Conservation (phyloP, 1,140 invertebrate genomes). For the Pseudomyrmex sp. region DNA sequence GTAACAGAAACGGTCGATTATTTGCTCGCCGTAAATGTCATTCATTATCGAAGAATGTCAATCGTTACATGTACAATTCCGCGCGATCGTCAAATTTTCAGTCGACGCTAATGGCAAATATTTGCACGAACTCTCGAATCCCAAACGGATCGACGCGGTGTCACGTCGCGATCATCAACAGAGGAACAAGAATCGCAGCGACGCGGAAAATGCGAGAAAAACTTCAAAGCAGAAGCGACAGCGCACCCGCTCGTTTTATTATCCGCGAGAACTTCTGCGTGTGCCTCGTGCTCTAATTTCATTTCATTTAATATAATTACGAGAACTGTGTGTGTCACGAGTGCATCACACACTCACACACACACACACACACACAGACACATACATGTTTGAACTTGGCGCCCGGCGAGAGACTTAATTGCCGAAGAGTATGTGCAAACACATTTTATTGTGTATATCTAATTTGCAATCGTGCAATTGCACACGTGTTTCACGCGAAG, state of each 20-base stretch:
- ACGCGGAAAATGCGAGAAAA: slow-evolving; percentile 46
- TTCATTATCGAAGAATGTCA: slow-evolving; percentile 11
- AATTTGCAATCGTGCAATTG: slow-evolving; percentile 45
- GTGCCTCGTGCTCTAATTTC: slow-evolving; percentile 33
- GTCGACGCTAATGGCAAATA: slow-evolving; percentile 48
- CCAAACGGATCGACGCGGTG: slow-evolving; percentile 31
- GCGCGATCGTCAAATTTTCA: slow-evolving; percentile 49
- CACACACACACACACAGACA: too few species aligned
- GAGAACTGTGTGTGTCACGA: slow-evolving; percentile 30
- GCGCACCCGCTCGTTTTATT: slow-evolving; percentile 38
- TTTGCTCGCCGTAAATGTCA: slow-evolving; percentile 49
- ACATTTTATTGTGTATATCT: slow-evolving; percentile 37
- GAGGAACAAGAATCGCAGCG: slow-evolving; percentile 59
- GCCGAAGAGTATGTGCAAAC: slow-evolving; percentile 16
- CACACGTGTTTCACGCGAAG: neutral
- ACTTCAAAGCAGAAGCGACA: slow-evolving; percentile 59
- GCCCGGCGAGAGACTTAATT: neutral
- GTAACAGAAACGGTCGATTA: slow-evolving; percentile 25
- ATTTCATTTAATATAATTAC: slow-evolving; percentile 64
- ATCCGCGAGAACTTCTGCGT: slow-evolving; percentile 27
- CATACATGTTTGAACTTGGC: neutral
- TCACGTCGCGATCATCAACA: slow-evolving; percentile 55
- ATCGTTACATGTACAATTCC: slow-evolving; percentile 33
- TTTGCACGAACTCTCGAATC: slow-evolving; percentile 39
- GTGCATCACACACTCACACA: too few species aligned